phyloP scores from a whole-genome alignment of 2,797 vertebrate genomes.

The Cacajao melanocephalus region DNA sequence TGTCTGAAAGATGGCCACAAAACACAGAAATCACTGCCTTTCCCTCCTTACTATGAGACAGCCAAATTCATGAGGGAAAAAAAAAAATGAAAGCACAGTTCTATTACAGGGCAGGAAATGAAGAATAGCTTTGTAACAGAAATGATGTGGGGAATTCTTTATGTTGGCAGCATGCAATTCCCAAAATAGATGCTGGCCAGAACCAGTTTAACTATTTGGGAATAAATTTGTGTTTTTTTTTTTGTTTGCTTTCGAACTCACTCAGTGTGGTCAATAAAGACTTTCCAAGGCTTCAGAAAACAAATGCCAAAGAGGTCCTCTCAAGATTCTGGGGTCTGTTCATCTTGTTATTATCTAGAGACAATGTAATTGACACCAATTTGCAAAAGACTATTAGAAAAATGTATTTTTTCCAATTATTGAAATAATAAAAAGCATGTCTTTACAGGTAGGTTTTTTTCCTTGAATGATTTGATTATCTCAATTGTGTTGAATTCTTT shows the following conservation, averaged over 20 bases:
- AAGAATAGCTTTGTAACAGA: conserved; percentile 55
- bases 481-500: conserved; percentile 69
- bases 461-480: conserved; percentile 51
- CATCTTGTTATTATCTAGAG: background rate
- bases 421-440: conserved; percentile 1
- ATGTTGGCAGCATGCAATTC: conserved; percentile 57
- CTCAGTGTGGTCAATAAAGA: background rate
- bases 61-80: background rate
- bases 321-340: background rate
- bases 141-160: conserved; percentile 59
- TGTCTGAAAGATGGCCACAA: conserved; percentile 51
- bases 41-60: background rate
- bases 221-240: conserved; percentile 38
- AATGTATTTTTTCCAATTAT: background rate
- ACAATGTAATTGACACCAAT: background rate
- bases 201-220: conserved; percentile 51
- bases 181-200: conserved; percentile 61
- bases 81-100: background rate
- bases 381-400: background rate
- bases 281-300: background rate
- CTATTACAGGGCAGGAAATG: conserved; percentile 50
- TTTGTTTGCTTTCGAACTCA: background rate
- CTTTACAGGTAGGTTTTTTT: conserved; percentile 31
- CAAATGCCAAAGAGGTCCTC: background rate
- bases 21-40: conserved; percentile 35